Evolutionary conservation across 2,888 invertebrate species (phyloP), one percentile per base, ranked within the genome.

Genomic region (Idaea dimidiata): DNA sequence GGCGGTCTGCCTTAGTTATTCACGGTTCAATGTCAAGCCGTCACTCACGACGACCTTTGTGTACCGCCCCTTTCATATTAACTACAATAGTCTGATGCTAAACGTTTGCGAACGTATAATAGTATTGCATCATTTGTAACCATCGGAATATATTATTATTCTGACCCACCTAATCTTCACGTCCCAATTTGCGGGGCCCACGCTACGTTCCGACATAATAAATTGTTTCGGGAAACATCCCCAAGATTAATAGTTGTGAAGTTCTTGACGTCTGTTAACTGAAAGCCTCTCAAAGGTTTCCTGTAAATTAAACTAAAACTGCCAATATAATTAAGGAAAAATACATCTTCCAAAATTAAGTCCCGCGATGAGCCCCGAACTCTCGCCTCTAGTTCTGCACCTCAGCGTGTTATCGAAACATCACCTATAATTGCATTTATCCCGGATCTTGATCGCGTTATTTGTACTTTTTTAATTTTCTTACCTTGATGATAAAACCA

Each of bases 201-300:
- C 75, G 79, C 76, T 77, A 79, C 74, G 77, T 80, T 79, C 77
- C 80, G 77, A 78, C 80, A 84, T 87, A 82, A 89, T 88, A 88
- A 89, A 91, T 91, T 86, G 90, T 89, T 88, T 88, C 73, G 83
- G 83, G 84, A 78, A 85, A 80, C 86, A 83, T 86, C 83, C 77
- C 73, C 74, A 87, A 89, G 91, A 91, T 90, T 89, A 89, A 90
- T 90, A 86, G 89, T 84, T 79, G 69, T 77, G 73, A 69, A 75
- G 76, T 77, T 75, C 83, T 82, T 80, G 86, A 83, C 84, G 81
- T 77, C 81, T 83, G 84, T 76, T 86, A 83, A 88, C 84, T 85
- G 81, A 84, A 85, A 83, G 76, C 81, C 75, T 79, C 78, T 80
- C 74, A 81, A 78, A 81, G 77, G 81, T 79, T 75, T 73, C 74